Evolutionary conservation across 1,140 invertebrate species (phyloP), one percentile per base, ranked within the genome.

Genomic region (Mercenaria mercenaria): DNA sequence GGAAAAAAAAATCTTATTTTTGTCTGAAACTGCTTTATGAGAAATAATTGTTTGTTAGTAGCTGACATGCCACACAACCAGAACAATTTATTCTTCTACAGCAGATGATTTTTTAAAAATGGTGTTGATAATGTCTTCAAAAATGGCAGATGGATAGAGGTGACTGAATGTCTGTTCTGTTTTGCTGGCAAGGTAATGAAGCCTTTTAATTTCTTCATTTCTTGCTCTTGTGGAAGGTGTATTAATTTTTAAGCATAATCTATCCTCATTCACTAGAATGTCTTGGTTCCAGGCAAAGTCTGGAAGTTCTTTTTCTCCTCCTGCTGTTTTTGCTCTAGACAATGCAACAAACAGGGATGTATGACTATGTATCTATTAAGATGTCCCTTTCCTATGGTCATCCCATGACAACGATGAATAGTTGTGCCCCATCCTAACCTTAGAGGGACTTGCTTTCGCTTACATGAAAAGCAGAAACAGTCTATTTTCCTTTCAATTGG

Each of bases 221-320:
- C 81, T 67, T 23, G 81, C 32, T 47, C 39, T 0, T 34, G 41
- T 50, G 26, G 29, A 23, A 20, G 32, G n/a, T 43, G 64, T 84
- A n/a, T 84, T 69, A 18, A 84, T 39, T 43, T 26, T 26, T 23
- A 69, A 61, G 47, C 59, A 84, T 26, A 84, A 32, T 47, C 92
- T 87, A 59, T 91, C 92, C 74, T 91, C 72, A 88, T 92, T 91
- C 0, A 91, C 67, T n/a, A 92, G 52, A n/a, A 92, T 76, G 72
- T 43, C 29, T 50, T 89, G 80, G 86, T 92, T 72, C 89, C 88
- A 92, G 18, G 91, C 91, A 91, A 91, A 92, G 41, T 92, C 91
- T 32, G 89, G 84, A 59, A 88, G 26, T n/a, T 67, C 13, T 52
- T 69, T 74, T 29, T 34, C 15, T 59, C 39, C 39, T 32, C 91